Evolutionary conservation across 2,888 invertebrate species (phyloP).

Genomic region (Tribolium freemani): DNA sequence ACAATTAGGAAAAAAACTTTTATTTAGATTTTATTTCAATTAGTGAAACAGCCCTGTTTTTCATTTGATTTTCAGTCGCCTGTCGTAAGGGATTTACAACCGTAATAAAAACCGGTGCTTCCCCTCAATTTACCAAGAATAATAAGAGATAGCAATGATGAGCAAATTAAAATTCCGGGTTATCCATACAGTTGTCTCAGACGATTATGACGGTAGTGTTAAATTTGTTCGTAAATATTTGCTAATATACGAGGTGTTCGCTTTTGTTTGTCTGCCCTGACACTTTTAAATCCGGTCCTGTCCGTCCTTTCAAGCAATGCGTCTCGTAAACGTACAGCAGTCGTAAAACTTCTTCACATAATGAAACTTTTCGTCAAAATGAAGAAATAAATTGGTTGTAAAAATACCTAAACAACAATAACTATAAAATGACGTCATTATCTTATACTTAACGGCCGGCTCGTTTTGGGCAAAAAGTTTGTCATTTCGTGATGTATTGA

Average conservation of each 20-base stretch:
- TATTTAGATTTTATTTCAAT: background rate
- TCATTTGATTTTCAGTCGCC: background rate
- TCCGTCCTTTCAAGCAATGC: background rate
- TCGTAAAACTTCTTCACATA: slow-evolving; percentile 36
- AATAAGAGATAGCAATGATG: background rate
- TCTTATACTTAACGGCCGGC: slow-evolving; percentile 32
- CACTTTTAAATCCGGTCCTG: background rate
- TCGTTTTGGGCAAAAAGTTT: slow-evolving; percentile 10
- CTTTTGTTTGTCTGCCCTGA: background rate
- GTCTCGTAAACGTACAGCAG: slow-evolving; percentile 24
- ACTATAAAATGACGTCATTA: slow-evolving; percentile 38
- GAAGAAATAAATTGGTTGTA: slow-evolving; percentile 42
- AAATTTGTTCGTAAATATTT: background rate
- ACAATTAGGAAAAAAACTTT: background rate
- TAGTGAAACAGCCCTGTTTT: background rate
- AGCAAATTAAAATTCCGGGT: background rate
- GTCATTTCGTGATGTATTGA: background rate
- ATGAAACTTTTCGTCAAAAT: slow-evolving; percentile 43
- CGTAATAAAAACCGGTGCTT: background rate
- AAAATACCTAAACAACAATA: slow-evolving; percentile 40
- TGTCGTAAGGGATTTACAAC: background rate
- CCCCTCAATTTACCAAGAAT: background rate
- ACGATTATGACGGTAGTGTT: background rate
- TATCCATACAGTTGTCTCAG: background rate
- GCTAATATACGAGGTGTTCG: background rate